phyloP scores from a whole-genome alignment of 2,113 vertebrate species.

The Hiodon tergisus region DNA sequence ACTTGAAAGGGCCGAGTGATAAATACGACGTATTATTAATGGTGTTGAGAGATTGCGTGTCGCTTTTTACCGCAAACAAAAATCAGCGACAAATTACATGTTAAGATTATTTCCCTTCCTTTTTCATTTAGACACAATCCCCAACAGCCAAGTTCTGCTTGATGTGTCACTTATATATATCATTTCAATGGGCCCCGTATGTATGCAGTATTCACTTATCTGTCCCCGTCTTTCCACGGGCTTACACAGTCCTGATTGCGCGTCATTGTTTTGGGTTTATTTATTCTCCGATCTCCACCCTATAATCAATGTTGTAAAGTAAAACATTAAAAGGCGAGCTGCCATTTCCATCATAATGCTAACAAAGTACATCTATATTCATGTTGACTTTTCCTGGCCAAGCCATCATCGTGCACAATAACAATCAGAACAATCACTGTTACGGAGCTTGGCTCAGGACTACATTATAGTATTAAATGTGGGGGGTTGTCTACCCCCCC shows the following conservation, averaged over 20 bases:
- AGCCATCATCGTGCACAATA: conserved; percentile 65
- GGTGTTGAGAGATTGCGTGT: conserved; percentile 47
- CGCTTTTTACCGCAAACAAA: conserved; percentile 50
- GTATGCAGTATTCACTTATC: conserved; percentile 62
- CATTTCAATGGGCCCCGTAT: conserved; percentile 49
- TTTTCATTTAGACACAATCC: conserved; percentile 49
- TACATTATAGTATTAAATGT: conserved; percentile 69
- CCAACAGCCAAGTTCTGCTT: conserved; percentile 45
- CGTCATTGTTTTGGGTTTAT: conserved; percentile 70
- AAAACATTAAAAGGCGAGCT: conserved; percentile 60
- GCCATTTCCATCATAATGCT: conserved; percentile 63
- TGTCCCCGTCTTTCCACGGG: conserved; percentile 55
- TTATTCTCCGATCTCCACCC: conserved; percentile 66
- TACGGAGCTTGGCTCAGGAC: conserved; percentile 51
- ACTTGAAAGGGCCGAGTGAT: conserved; percentile 30
- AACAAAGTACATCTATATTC: conserved; percentile 67
- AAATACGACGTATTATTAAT: conserved; percentile 42
- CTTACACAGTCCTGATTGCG: conserved; percentile 69
- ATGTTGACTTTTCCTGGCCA: conserved; percentile 55
- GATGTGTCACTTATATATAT: conserved; percentile 58
- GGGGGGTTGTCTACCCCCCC: conserved; percentile 40
- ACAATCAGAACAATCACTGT: conserved; percentile 54
- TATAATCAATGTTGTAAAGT: conserved; percentile 63
- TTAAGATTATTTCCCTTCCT: conserved; percentile 49
- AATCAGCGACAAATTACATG: conserved; percentile 56